phyloP scores from a whole-genome alignment of 2,888 invertebrate genomes.

The Pandemis heparana region DNA sequence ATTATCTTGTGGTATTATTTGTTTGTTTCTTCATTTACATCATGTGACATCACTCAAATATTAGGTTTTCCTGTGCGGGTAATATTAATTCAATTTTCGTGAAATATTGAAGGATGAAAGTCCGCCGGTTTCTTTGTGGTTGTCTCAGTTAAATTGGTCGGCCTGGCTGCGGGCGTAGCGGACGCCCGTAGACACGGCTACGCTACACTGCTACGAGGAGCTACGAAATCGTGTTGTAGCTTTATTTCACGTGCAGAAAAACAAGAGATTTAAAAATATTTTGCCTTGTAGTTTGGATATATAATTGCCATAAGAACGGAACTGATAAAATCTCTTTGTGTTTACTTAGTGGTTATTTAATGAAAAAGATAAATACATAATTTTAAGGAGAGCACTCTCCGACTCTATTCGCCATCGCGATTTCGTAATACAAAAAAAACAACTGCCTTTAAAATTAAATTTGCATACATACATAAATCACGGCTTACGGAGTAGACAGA shows the following conservation, averaged over 20 bases:
- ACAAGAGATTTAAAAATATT: not conserved
- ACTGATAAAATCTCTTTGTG: not conserved
- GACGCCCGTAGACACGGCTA: conserved; percentile 65
- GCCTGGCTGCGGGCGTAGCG: conserved; percentile 59
- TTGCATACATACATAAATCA: no score
- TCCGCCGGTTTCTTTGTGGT: conserved; percentile 53
- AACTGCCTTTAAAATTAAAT: no score
- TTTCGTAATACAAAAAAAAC: no score
- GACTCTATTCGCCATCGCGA: no score
- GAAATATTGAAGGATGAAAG: conserved; percentile 35
- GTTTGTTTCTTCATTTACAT: no score
- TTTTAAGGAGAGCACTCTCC: no score
- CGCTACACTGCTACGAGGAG: conserved; percentile 57
- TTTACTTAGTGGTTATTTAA: no score
- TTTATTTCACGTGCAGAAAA: not conserved
- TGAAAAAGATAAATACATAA: no score
- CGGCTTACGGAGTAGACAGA: no score
- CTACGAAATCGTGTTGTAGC: conserved; percentile 49
- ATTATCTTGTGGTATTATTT: no score
- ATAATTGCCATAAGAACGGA: not conserved
- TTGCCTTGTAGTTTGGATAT: not conserved
- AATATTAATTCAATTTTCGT: conserved; percentile 30
- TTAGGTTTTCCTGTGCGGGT: not conserved
- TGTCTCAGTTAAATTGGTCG: conserved; percentile 58
- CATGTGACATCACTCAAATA: not conserved